These are phyloP conservation scores for Drosophila anceps DNA, from an alignment of 2,888 invertebrate genomes.

Conservation along the genomic window DNA sequence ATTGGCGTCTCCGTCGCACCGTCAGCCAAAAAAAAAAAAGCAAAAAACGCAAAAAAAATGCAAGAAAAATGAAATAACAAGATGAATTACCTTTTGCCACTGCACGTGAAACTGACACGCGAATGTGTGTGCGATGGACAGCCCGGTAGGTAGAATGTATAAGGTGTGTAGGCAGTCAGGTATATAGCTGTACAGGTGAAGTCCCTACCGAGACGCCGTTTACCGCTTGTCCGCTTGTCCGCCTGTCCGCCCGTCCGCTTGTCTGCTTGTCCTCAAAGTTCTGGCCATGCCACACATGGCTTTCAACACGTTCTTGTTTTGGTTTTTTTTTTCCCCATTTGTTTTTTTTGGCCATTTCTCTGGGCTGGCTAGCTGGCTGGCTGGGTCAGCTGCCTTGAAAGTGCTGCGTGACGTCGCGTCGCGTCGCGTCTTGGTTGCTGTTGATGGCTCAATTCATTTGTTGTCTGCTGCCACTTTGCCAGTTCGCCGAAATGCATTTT, in stretches of 20 bases:
- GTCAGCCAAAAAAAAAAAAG: constrained; percentile 32
- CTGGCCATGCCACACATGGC: constrained; percentile 71
- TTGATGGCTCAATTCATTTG: constrained; percentile 77
- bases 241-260: not conserved
- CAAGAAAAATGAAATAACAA: constrained; percentile 58
- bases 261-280: constrained; percentile 40
- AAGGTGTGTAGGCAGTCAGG: not conserved
- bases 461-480: constrained; percentile 37
- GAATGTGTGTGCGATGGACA: constrained; percentile 46
- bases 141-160: constrained; percentile 9
- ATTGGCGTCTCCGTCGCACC: constrained; percentile 40
- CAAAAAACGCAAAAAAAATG: constrained; percentile 17
- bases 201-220: constrained; percentile 25
- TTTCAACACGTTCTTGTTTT: constrained; percentile 71
- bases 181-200: constrained; percentile 15
- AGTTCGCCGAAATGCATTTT: constrained; percentile 69
- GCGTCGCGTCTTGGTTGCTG: constrained; percentile 29
- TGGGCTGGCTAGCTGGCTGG: constrained; percentile 18
- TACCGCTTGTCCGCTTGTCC: constrained; percentile 21
- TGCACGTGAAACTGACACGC: constrained; percentile 82
- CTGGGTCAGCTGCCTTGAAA: constrained; percentile 39
- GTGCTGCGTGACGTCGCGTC: constrained; percentile 70
- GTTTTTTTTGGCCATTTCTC: constrained; percentile 63
- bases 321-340: constrained; percentile 28
- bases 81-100: constrained; percentile 83